Conservation (phyloP, 2,113 vertebrate genomes). For the Panthera uncia region DNA sequence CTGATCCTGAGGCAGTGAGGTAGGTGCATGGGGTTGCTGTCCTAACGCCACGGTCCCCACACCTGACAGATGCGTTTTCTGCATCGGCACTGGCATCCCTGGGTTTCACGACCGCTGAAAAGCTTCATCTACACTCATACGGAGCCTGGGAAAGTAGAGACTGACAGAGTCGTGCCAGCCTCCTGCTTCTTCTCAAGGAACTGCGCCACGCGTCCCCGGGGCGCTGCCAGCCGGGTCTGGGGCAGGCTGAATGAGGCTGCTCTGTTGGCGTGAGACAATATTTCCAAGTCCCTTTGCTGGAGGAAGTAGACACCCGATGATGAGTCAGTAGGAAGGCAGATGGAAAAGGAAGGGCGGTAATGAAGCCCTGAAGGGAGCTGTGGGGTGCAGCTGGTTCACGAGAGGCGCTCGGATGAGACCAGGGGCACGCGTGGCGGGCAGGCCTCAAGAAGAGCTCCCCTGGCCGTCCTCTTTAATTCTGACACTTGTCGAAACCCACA, state of each 20-base stretch:
- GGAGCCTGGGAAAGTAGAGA: fast-evolving
- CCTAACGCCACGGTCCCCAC: no score
- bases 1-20: fast-evolving
- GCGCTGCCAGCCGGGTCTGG: fast-evolving
- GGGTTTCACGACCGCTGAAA: not conserved
- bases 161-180: fast-evolving
- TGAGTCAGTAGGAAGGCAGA: no score
- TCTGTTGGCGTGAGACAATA: fast-evolving
- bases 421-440: fast-evolving
- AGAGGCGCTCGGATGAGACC: not conserved
- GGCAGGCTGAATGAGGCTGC: no score
- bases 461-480: no score
- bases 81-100: no score
- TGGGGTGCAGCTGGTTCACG: fast-evolving
- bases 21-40: fast-evolving
- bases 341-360: no score
- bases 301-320: not conserved
- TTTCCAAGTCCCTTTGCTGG: not conserved
- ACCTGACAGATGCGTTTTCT: not conserved
- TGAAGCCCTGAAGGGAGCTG: not conserved
- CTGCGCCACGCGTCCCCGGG: fast-evolving
- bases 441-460: fast-evolving
- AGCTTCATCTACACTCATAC: fast-evolving
- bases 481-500: not conserved
- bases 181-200: not conserved